Evolutionary conservation across 1,140 invertebrate species (phyloP).

Genomic region (Glossosoma conforme): DNA sequence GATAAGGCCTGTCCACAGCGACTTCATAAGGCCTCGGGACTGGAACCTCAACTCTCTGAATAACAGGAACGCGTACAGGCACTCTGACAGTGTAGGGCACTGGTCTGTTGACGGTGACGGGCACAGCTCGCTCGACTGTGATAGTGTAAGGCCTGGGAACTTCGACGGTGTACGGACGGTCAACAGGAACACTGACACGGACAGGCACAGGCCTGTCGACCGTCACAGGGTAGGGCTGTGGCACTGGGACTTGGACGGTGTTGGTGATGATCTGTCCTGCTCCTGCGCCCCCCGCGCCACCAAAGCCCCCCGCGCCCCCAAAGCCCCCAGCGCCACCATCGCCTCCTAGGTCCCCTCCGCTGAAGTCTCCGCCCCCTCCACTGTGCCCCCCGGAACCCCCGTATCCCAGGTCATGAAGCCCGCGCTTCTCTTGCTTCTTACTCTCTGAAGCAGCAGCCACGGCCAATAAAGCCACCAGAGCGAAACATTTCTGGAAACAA

Average conservation of each 20-base stretch:
- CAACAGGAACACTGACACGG: constrained; percentile 24
- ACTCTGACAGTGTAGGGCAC: constrained; percentile 32
- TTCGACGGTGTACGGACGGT: constrained; percentile 18
- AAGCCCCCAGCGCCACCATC: constrained; percentile 1
- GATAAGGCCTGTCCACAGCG: constrained; percentile 38
- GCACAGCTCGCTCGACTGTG: constrained; percentile 35
- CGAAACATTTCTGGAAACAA: constrained; percentile 12
- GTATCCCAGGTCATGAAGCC: constrained; percentile 21
- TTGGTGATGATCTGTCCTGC: constrained; percentile 22
- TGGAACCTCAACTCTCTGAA: constrained; percentile 38
- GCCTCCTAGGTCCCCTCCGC: not conserved
- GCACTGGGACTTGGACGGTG: constrained; percentile 17
- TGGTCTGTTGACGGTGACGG: constrained; percentile 26
- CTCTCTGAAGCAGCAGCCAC: constrained; percentile 11
- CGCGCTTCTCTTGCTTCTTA: constrained; percentile 27
- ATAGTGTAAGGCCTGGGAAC: constrained; percentile 34
- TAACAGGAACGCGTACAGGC: constrained; percentile 38
- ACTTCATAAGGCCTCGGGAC: constrained; percentile 37
- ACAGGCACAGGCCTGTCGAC: constrained; percentile 18
- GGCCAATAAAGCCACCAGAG: constrained; percentile 11
- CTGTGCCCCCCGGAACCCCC: not conserved
- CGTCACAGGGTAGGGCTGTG: constrained; percentile 21
- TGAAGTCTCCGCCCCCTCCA: not conserved
- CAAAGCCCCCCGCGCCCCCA: constrained; percentile 3
- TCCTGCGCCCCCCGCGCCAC: not conserved